Evolutionary conservation across 37 sponge, comb jelly and placozoan genomes (phyloP).

Genomic region (Halisarca cf. caerulea): DNA sequence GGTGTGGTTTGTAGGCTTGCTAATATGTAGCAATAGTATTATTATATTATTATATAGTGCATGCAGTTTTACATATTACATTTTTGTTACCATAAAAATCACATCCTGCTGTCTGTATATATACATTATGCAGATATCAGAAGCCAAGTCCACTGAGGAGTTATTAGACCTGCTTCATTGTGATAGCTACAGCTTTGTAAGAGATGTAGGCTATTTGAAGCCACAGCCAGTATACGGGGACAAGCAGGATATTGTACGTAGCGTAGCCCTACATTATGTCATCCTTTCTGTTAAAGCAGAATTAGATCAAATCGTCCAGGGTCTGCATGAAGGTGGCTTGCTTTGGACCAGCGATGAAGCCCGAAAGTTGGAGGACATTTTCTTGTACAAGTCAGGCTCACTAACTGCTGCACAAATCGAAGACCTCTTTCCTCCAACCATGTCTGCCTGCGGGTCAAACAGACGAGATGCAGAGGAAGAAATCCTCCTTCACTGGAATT

Average conservation of each 20-base stretch:
- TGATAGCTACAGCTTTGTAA: not conserved
- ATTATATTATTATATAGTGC: too few relatives aligned
- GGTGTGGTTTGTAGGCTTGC: not conserved
- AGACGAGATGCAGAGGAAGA: conserved; percentile 8
- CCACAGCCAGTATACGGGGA: not conserved
- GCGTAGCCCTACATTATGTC: not conserved
- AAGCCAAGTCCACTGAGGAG: conserved; percentile 1
- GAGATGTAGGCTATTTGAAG: not conserved
- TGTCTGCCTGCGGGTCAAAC: not conserved
- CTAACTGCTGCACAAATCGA: not conserved
- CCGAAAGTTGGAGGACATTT: not conserved
- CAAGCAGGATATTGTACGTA: not conserved
- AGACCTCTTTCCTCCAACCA: not conserved
- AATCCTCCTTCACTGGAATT: conserved; percentile 3
- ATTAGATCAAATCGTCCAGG: not conserved
- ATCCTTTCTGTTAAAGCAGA: conserved; percentile 1
- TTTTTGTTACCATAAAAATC: too few relatives aligned
- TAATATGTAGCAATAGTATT: too few relatives aligned
- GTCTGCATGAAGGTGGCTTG: not conserved
- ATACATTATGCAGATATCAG: conserved; percentile 9
- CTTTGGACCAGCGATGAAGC: not conserved
- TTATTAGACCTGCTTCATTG: not conserved
- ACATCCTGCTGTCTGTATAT: too few relatives aligned
- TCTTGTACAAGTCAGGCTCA: not conserved
- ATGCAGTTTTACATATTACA: too few relatives aligned